These are phyloP conservation scores for Halcyon badia DNA, from an alignment of 2,797 vertebrate species.

Conservation along the genomic window DNA sequence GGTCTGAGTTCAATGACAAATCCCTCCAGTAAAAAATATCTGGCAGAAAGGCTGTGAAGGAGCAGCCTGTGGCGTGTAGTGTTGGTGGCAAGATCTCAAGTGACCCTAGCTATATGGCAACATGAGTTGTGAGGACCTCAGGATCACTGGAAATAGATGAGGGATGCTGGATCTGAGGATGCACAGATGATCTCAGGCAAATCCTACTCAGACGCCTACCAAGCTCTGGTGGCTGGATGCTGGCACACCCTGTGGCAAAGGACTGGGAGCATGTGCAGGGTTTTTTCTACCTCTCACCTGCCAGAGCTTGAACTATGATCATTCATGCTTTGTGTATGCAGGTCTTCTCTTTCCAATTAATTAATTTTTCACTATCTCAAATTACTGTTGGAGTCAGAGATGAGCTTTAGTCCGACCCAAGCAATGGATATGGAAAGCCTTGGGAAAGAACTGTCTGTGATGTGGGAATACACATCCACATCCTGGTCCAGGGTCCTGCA, in stretches of 20 bases:
- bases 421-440: not conserved
- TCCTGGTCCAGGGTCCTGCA: accelerated
- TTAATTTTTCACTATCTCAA: not conserved
- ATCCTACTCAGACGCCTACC: not conserved
- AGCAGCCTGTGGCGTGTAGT: accelerated
- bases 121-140: not conserved
- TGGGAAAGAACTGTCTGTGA: not conserved
- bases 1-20: not conserved
- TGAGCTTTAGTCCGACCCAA: not conserved
- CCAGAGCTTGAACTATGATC: accelerated
- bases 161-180: not conserved
- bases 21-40: not conserved
- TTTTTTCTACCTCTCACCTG: accelerated
- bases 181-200: accelerated
- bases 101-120: not conserved
- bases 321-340: not conserved
- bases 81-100: accelerated
- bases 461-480: accelerated
- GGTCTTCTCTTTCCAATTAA: not conserved
- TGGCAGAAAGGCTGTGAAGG: not conserved
- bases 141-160: not conserved
- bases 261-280: accelerated
- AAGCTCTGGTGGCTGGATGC: accelerated
- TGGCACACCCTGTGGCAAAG: not conserved
- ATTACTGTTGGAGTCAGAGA: accelerated